A percentile compares a stretch with the other conserved stretches of the same genome.
These are phyloP conservation scores for Cliona cf. orientalis DNA, from an alignment of 37 sponge, comb jelly and placozoan genomes.

Conservation along the genomic window DNA sequence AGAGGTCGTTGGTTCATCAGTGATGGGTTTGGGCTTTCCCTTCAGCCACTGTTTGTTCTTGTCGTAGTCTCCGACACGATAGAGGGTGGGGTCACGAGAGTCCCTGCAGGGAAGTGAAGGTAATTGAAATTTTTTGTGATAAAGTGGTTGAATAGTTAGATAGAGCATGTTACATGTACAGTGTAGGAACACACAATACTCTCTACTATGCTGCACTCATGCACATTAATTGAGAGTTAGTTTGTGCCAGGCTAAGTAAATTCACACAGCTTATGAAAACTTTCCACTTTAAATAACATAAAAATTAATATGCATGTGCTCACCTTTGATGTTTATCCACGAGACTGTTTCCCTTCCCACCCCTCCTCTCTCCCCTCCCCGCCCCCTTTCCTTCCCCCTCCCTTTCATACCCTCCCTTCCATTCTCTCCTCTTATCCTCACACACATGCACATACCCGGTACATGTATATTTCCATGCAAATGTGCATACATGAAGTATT, in stretches of 20 bases:
- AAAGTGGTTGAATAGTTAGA: background rate
- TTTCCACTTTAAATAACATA: no score
- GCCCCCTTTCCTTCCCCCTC: background rate
- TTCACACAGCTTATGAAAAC: no score
- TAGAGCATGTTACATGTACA: background rate
- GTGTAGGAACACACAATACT: background rate
- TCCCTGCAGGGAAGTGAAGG: constrained; percentile 11
- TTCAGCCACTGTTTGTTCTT: constrained; percentile 10
- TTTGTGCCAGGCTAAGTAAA: no score
- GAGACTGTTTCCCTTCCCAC: no score
- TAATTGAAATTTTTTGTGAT: constrained; percentile 14
- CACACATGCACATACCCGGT: background rate
- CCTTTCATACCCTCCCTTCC: background rate
- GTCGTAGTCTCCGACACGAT: constrained; percentile 4
- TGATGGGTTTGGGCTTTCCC: background rate
- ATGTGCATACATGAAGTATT: no score
- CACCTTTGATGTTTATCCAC: no score
- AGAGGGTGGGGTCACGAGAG: background rate
- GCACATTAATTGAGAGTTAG: no score
- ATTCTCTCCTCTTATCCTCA: background rate
- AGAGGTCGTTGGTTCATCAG: no score
- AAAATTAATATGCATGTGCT: no score
- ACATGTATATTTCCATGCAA: background rate
- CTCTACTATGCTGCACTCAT: no score
- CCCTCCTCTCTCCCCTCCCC: background rate